Conservation (phyloP, 1,140 invertebrate species). For the Mesaphorura yosii region DNA sequence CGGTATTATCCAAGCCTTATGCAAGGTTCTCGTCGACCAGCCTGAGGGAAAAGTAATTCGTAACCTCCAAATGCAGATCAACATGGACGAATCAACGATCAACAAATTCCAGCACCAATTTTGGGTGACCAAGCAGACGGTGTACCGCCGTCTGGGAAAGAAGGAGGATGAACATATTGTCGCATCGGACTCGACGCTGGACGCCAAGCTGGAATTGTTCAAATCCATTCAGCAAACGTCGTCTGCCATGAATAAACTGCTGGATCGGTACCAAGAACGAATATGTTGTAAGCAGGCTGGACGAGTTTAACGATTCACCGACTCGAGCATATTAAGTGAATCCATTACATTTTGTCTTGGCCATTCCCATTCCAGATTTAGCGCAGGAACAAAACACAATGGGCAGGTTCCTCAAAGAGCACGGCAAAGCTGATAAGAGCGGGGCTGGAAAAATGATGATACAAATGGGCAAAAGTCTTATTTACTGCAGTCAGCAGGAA, state of each 20-base stretch:
- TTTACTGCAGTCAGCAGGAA: constrained; percentile 89
- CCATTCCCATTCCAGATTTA: constrained; percentile 46
- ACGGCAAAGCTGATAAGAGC: constrained; percentile 80
- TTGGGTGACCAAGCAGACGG: constrained; percentile 94
- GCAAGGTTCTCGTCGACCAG: no score
- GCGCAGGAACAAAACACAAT: constrained; percentile 92
- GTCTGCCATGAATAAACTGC: constrained; percentile 70
- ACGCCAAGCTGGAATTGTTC: constrained; percentile 94
- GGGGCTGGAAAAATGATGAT: constrained; percentile 85
- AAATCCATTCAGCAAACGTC: constrained; percentile 89
- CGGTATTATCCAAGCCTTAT: no score
- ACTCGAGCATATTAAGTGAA: not conserved
- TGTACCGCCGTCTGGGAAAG: constrained; percentile 85
- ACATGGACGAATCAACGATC: constrained; percentile 42
- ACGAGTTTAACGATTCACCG: not conserved
- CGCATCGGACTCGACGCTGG: constrained; percentile 88
- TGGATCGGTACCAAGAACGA: constrained; percentile 89
- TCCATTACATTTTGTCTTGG: not conserved
- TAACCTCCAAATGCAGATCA: no score
- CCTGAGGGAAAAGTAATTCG: no score
- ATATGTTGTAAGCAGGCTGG: constrained; percentile 67
- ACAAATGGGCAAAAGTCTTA: constrained; percentile 83
- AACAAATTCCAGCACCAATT: constrained; percentile 88
- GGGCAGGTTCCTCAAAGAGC: constrained; percentile 87
- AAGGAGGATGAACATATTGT: constrained; percentile 97